Evolutionary conservation across 2,113 vertebrate species (phyloP), one percentile per base, ranked within the genome.

Genomic region (Sceloporus undulatus): DNA sequence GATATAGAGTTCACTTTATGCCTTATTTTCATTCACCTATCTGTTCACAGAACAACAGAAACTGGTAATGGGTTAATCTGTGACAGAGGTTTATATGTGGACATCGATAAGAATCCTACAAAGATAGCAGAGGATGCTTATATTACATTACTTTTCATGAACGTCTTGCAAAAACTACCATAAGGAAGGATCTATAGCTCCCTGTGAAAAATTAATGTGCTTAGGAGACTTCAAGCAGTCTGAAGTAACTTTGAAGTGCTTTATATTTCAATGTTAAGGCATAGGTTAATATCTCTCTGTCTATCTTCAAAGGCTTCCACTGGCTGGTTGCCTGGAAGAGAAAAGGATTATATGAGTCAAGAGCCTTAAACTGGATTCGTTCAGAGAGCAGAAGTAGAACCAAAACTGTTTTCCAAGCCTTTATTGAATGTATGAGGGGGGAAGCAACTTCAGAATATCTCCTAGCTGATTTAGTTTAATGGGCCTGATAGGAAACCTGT

Each of bases 191-290:
- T 91, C 40, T 56, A 68, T 77, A 83, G 73, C 59, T 2, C 78
- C 79, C 88, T 90, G 88, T 94, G 94, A 95, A 92, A 92, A 94
- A 94, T 94, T 77, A 94, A 89, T 11, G 56, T 76, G 92, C 90
- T 94, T 92, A 85, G 79, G 90, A 88, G 85, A 85, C 86, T 92
- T 94, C 92, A 94, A 94, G 93, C 94, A 88, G 86, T 92, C 89
- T 94, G 94, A 93, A 95, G 92, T 91, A 91, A 94, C 90, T 89
- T 89, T 93, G 93, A 94, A 95, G 89, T 93, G 91, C 92, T 92
- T 82, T 93, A 92, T 92, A 95, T 94, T 96, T 95, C 90, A 91
- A 56, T 85, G 85, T 68, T 89, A 71, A 85, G 94, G 90, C 95
- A 95, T 94, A 92, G 91, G 92, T 93, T 90, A 85, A 56, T 82